Conservation (phyloP, 2,888 invertebrate species). For the Yponomeuta cagnagella region DNA sequence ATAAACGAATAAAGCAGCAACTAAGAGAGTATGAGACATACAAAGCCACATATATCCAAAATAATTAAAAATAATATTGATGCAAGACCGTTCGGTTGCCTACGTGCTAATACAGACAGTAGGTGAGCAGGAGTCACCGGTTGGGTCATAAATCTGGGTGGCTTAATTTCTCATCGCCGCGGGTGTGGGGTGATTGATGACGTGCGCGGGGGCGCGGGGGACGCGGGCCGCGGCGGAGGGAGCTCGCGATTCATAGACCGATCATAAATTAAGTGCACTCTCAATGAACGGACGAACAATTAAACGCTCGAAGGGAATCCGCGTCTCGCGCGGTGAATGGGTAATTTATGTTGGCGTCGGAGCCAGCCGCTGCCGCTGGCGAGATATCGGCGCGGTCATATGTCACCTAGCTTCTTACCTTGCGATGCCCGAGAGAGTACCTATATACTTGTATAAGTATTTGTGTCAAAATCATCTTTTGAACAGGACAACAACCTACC, state of each 20-base stretch:
- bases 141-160: too few relatives aligned
- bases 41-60: too few relatives aligned
- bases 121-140: too few relatives aligned
- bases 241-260: conserved; percentile 15
- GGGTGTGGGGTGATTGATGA: conserved; percentile 31
- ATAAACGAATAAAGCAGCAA: too few relatives aligned
- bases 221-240: neutral
- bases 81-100: too few relatives aligned
- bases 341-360: conserved; percentile 9
- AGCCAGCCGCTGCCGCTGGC: neutral
- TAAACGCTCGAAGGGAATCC: conserved; percentile 27
- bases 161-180: conserved; percentile 10
- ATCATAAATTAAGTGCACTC: conserved; percentile 47
- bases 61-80: too few relatives aligned
- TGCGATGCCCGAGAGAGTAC: too few relatives aligned
- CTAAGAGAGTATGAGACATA: too few relatives aligned
- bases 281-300: conserved; percentile 28
- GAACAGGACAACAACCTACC: too few relatives aligned
- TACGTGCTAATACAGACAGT: too few relatives aligned
- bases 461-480: too few relatives aligned
- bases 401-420: neutral
- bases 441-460: neutral
- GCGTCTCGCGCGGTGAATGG: conserved; percentile 5
- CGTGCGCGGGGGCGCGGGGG: neutral
- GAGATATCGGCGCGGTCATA: neutral